Evolutionary conservation across 2,797 vertebrate species (phyloP).

Genomic region (Sebastes hubbsi): DNA sequence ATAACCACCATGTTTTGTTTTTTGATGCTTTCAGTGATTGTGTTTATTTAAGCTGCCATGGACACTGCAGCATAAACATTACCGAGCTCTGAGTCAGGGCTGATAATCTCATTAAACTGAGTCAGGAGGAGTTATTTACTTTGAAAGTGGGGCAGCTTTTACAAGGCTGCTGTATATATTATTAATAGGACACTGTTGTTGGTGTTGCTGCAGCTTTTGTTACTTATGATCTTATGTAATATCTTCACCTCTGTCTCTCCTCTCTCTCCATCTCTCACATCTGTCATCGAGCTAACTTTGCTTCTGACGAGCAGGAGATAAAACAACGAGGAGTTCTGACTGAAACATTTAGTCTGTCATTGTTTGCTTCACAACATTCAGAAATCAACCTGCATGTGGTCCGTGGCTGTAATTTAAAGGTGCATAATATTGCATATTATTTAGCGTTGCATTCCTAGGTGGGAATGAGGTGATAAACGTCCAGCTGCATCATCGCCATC

Average conservation of each 20-base stretch:
- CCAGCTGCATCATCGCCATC: neutral
- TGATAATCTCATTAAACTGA: neutral
- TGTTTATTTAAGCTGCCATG: neutral
- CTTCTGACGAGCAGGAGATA: neutral
- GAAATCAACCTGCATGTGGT: neutral
- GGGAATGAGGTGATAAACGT: neutral
- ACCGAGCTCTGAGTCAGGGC: neutral
- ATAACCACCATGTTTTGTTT: neutral
- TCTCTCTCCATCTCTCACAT: neutral
- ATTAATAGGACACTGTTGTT: constrained; percentile 28
- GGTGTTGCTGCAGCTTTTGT: constrained; percentile 30
- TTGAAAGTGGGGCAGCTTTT: constrained; percentile 15
- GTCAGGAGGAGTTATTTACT: constrained; percentile 7
- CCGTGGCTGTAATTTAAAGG: neutral
- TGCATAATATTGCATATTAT: too few relatives aligned
- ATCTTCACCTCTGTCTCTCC: neutral
- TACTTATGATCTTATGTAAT: constrained; percentile 35
- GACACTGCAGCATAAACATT: neutral
- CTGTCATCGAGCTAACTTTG: neutral
- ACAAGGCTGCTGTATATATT: constrained; percentile 5
- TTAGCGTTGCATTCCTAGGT: too few relatives aligned
- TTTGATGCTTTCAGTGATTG: neutral
- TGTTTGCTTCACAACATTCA: neutral
- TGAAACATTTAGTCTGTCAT: neutral
- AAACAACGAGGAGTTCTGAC: neutral